phyloP scores from a whole-genome alignment of 2,797 vertebrate species.

The Australoheros facetus region DNA sequence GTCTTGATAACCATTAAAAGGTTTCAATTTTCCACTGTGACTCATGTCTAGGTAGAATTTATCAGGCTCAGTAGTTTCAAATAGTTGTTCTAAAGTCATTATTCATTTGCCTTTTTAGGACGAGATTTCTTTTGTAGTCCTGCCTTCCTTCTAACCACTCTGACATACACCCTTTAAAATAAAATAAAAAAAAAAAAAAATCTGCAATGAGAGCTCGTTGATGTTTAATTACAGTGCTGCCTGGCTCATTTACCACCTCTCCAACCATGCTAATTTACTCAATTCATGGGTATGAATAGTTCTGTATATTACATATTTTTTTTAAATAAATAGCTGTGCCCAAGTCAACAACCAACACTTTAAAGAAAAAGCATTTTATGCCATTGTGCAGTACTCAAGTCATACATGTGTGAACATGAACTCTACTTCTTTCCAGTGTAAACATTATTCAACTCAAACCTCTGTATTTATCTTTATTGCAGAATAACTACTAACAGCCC shows the following conservation, averaged over 20 bases:
- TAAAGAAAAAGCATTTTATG: neutral
- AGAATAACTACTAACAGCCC: neutral
- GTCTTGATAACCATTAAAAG: neutral
- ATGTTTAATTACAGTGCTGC: neutral
- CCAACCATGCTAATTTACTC: neutral
- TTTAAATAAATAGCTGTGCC: neutral
- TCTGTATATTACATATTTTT: neutral
- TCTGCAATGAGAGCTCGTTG: neutral
- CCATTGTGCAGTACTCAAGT: neutral
- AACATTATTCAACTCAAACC: neutral
- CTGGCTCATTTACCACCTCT: neutral
- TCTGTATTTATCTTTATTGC: neutral
- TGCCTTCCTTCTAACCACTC: neutral
- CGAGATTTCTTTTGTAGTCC: neutral
- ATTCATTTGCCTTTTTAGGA: neutral
- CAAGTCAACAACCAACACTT: neutral
- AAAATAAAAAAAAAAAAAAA: no score
- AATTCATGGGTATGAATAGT: neutral
- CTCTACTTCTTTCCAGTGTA: neutral
- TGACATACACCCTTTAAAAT: neutral
- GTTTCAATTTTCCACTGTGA: constrained; percentile 10
- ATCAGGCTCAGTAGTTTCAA: neutral
- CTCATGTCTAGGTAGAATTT: neutral
- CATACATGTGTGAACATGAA: neutral
- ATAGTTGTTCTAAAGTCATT: neutral